phyloP scores from a whole-genome alignment of 2,888 invertebrate species.

The Synergus laeviventris region DNA sequence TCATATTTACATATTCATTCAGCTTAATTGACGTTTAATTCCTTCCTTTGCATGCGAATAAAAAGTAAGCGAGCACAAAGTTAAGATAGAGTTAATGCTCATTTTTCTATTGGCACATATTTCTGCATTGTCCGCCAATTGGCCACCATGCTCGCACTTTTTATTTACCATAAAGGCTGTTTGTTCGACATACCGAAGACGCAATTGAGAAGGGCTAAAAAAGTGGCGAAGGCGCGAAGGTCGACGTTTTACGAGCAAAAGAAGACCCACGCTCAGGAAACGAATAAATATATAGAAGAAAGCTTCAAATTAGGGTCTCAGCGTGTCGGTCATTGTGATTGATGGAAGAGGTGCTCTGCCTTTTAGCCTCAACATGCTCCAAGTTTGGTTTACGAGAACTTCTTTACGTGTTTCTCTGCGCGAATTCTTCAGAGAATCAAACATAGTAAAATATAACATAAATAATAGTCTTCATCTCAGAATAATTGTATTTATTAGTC shows the following conservation, averaged over 20 bases:
- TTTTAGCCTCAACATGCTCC: not conserved
- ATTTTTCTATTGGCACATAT: too few relatives aligned
- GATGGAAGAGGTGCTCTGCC: conserved; percentile 17
- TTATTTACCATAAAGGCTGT: not conserved
- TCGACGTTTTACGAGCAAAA: not conserved
- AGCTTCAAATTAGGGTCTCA: conserved; percentile 13
- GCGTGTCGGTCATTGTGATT: conserved; percentile 19
- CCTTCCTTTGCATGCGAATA: not conserved
- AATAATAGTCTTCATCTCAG: not conserved
- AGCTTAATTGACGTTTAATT: conserved; percentile 4
- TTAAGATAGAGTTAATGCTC: too few relatives aligned
- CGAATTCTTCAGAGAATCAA: not conserved
- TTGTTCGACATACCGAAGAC: conserved; percentile 3
- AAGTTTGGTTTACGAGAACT: conserved; percentile 18
- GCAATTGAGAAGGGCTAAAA: not conserved
- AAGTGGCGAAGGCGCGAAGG: conserved; percentile 13
- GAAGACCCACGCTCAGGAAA: conserved; percentile 6
- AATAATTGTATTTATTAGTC: not conserved
- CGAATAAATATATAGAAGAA: conserved; percentile 26
- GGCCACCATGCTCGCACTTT: not conserved
- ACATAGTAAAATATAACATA: not conserved
- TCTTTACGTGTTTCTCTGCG: not conserved
- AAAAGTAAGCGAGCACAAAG: too few relatives aligned
- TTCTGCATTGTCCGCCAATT: not conserved
- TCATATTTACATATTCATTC: conserved; percentile 15